A percentile compares a stretch with the other conserved stretches of the same genome.
These are phyloP conservation scores for Sicus ferrugineus DNA, from an alignment of 2,888 invertebrate genomes.

Conservation along the genomic window DNA sequence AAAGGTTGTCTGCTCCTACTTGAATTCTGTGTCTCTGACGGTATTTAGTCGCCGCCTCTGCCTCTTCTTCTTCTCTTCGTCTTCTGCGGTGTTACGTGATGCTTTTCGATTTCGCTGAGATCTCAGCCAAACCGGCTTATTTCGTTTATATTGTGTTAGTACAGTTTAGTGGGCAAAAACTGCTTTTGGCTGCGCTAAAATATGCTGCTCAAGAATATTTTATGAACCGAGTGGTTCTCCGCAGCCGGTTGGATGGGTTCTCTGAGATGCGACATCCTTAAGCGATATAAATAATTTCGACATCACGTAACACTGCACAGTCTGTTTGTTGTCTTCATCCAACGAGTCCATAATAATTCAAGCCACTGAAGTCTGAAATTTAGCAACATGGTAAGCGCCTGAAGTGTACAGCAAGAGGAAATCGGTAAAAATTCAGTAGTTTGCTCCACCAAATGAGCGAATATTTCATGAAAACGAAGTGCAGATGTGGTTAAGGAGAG, in stretches of 20 bases:
- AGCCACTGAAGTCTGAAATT: conserved; percentile 30
- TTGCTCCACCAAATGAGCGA: too few relatives aligned
- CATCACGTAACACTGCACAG: conserved; percentile 53
- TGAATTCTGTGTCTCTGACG: too few relatives aligned
- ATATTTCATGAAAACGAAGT: too few relatives aligned
- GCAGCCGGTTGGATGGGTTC: conserved; percentile 56
- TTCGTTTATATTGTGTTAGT: neutral
- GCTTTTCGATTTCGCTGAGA: neutral
- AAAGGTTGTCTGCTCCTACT: too few relatives aligned
- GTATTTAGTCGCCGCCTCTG: neutral
- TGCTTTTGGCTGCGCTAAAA: conserved; percentile 38
- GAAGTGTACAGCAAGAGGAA: neutral
- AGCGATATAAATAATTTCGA: conserved; percentile 59
- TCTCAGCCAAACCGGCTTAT: neutral
- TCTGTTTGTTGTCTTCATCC: conserved; percentile 58
- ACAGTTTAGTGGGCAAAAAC: neutral
- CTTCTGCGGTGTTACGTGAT: neutral
- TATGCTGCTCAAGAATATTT: conserved; percentile 51
- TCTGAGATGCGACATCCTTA: conserved; percentile 50
- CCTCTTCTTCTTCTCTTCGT: neutral
- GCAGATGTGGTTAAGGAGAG: neutral
- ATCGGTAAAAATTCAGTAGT: too few relatives aligned
- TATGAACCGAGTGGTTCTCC: conserved; percentile 50
- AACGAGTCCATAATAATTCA: conserved; percentile 56
- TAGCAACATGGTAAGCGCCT: conserved; percentile 51